Evolutionary conservation across 2,797 vertebrate species (phyloP), one percentile per base, ranked within the genome.

Genomic region (Enteromius unitaeniatus): DNA sequence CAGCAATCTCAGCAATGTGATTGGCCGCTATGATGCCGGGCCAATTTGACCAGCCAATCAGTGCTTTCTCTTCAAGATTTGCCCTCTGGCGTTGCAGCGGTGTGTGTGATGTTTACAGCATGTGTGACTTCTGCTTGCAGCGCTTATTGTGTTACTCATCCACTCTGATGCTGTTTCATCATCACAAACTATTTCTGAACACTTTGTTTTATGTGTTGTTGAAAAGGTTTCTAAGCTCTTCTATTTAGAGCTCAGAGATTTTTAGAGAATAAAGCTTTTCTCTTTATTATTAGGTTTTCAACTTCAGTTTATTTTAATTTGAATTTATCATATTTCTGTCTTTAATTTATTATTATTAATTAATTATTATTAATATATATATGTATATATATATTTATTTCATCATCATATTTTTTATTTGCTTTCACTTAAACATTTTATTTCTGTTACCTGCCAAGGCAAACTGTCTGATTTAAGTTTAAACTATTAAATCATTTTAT

Each of bases 1-100:
- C 64, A 75, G 47, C 37, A 49, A 53, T 14, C 45, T 31, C 65
- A 68, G 62, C 65, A 67, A 51, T 78, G 65, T 19, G 75, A 85
- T 79, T 81, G 86, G 78, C 81, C 14, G 77, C 86, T 87, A 62
- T 87, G 79, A 82, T 83, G 80, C 83, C 17, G 31, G 47, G 70
- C 78, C 79, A 82, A 34, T 76, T 45, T 6, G 9, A n/a, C 55
- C 7, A 58, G 65, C 81, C 84, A 80, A 77, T 85, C 34, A 49
- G 53, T 79, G 42, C 64, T 85, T 76, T 82, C 78, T 47, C 55
- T 42, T 51, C 31, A 69, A 23, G 55, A 42, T 58, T 58, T 84
- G 75, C 75, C 65, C 78, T 84, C 53, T 72, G 70, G 76, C 75
- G 14, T 34, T 70, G 83, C 64, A 45, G 75, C 60, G 60, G 15